A percentile compares a stretch with the other conserved stretches of the same genome.
These are phyloP conservation scores for Gymnothorax reevesii DNA, from an alignment of 2,797 vertebrate species.

Conservation along the genomic window DNA sequence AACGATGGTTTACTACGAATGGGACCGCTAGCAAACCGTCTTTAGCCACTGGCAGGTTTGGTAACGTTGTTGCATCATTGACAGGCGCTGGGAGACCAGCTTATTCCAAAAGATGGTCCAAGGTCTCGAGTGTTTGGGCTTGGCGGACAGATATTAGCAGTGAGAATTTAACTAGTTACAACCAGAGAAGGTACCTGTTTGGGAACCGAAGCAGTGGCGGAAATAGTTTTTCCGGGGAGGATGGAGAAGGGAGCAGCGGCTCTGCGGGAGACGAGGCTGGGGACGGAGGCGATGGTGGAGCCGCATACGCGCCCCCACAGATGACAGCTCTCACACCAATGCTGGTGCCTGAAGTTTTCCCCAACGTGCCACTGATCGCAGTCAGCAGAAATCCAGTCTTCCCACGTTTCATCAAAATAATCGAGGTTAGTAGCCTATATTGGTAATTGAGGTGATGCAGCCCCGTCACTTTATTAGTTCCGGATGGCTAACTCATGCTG, in stretches of 20 bases:
- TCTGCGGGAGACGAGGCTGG: conserved; percentile 67
- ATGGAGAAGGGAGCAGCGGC: conserved; percentile 66
- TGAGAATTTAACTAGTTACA: background rate
- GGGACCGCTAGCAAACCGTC: conserved; percentile 18
- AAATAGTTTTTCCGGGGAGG: conserved; percentile 68
- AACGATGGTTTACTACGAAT: conserved; percentile 40
- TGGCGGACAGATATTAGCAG: background rate
- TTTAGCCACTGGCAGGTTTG: conserved; percentile 20
- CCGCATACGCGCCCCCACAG: conserved; percentile 65
- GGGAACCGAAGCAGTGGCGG: conserved; percentile 62
- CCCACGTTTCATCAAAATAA: conserved; percentile 96
- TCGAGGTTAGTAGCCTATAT: conserved; percentile 79
- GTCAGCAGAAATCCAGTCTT: conserved; percentile 87
- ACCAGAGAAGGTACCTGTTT: conserved; percentile 55
- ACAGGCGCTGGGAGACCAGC: conserved; percentile 38
- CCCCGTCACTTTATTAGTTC: background rate
- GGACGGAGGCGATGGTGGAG: conserved; percentile 62
- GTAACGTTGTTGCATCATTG: conserved; percentile 21
- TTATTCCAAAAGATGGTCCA: conserved; percentile 50
- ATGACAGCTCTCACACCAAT: conserved; percentile 90
- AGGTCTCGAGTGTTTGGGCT: conserved; percentile 40
- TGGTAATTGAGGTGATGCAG: background rate
- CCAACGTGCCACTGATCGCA: conserved; percentile 89
- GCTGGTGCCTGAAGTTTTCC: conserved; percentile 90
- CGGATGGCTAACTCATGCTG: background rate